Base-by-base conservation (phyloP, 2,888 invertebrate genomes). In the Lydus trimaculatus region DNA sequence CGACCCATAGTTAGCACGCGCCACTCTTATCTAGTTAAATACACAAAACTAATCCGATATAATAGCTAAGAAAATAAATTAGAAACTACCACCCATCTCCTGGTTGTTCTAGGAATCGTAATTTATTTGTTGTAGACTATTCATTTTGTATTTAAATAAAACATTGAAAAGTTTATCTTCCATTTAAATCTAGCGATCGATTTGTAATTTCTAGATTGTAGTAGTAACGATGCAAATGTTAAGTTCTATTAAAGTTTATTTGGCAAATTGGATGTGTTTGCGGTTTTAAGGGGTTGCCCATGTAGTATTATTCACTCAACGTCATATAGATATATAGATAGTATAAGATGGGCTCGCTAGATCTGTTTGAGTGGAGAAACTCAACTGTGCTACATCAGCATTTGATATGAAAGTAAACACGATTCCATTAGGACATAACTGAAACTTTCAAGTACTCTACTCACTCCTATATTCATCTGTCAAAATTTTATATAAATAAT, bases 381-480 rank as follows among this genome's bases (percentile, higher is more conserved):
- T 43, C n/a, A 43, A 66, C 64, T 65, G 67, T 67, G 73, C 73
- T 74, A 74, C 76, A 73, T 77, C 79, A 77, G 77, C 74, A 76
- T 78, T 79, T 78, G 80, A 80, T 81, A 80, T 79, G 79, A 81
- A 78, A 78, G 81, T 78, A 81, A 81, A 81, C 80, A 80, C 73
- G 77, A 76, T 73, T 79, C 78, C 78, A 80, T 80, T 80, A 79
- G 78, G 79, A 75, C 66, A 76, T 63, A 72, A 76, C 74, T 72
- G 74, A 75, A 77, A 72, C 72, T 76, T 71, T 71, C 66, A 60
- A 70, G 69, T 65, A 63, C 17, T 48, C 48, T 20, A 48, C 11
- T 48, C 43, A 2, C 17, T 7, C 17, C 43, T 43, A 17, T 25
- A 56, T 56, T 13, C 5, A 56, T 25, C 56, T 56, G 20, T 56